Base-by-base conservation (phyloP, 2,797 vertebrate genomes). In the Clamator glandarius region DNA sequence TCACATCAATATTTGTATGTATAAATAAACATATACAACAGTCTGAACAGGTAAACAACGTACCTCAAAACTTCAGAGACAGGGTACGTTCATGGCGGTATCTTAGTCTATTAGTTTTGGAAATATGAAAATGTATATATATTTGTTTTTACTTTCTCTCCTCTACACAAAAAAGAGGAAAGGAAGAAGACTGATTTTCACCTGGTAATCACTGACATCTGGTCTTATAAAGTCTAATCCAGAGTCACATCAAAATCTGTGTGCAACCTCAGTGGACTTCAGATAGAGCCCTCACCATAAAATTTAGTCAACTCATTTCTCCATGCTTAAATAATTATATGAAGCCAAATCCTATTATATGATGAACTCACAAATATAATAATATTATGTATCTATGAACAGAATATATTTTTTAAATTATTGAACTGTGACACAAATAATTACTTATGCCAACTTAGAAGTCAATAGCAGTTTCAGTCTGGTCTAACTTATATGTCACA, bases 1-100 rank as follows among this genome's bases (percentile, higher is more conserved):
- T 90, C 88, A 97, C 89, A 89, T 62, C 48, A 95, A 76, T 84
- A 90, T 95, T 96, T 94, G 79, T 59, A 29, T 91, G 48, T 51
- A 80, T 57, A 91, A 94, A 87, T 41, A 83, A 97, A 87, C 19
- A 52, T 41, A 70, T 76, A 21, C 18, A 54, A 17, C 35, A 79
- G 61, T 50, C 48, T 86, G 41, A 95, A 90, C 77, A 87, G 73
- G 72, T 91, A 95, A 96, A 92, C 91, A 95, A 59, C 70, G 94
- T 89, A 26, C 59, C 48, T 93, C 51, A 51, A 96, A 93, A 44
- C 8, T 79, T 28, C 11, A 75, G 52, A 81, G 28, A 62, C 12
- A 51, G 42, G 51, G 76, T 16, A 72, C 2, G 23, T n/a, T 41
- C 66, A 36, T 73, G 35, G 8, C 8, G 48, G 24, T 55, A 68